A percentile compares a stretch with the other conserved stretches of the same genome.
phyloP scores from a whole-genome alignment of 2,888 invertebrate genomes.

The Sminthurinus aureus region DNA sequence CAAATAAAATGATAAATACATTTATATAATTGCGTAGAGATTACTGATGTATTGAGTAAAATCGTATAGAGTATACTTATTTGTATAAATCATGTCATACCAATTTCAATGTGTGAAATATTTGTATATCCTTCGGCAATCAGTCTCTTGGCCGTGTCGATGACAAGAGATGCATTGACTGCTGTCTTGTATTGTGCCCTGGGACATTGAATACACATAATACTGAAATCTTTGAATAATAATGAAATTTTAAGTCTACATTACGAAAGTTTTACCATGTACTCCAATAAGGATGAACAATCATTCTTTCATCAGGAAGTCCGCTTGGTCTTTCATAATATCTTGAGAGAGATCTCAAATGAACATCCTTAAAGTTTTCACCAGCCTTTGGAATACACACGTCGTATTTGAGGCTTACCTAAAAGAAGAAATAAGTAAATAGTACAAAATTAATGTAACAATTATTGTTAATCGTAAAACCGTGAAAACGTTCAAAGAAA shows the following conservation, averaged over 20 bases:
- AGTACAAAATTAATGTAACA: no score
- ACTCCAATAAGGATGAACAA: neutral
- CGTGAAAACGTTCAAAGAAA: no score
- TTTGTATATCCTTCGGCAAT: slow-evolving; percentile 44
- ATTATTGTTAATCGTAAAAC: no score
- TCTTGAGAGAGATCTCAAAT: slow-evolving; percentile 29
- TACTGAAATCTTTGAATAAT: neutral
- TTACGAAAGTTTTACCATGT: neutral
- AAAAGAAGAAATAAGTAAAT: no score
- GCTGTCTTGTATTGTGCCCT: slow-evolving; percentile 2
- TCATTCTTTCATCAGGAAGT: slow-evolving; percentile 40
- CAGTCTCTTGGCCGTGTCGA: slow-evolving; percentile 44
- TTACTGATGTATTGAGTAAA: no score
- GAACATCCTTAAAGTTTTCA: slow-evolving; percentile 44
- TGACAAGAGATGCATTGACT: slow-evolving; percentile 42
- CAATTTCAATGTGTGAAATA: slow-evolving; percentile 77
- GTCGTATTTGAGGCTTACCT: slow-evolving; percentile 40
- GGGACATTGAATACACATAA: neutral
- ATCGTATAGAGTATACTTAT: neutral
- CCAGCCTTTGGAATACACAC: slow-evolving; percentile 40
- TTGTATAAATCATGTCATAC: slow-evolving; percentile 75
- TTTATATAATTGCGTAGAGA: neutral
- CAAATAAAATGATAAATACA: neutral
- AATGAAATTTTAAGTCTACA: neutral
- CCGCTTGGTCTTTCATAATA: slow-evolving; percentile 34